Evolutionary conservation across 2,113 vertebrate species (phyloP), one percentile per base, ranked within the genome.

Genomic region (Salvator merianae): DNA sequence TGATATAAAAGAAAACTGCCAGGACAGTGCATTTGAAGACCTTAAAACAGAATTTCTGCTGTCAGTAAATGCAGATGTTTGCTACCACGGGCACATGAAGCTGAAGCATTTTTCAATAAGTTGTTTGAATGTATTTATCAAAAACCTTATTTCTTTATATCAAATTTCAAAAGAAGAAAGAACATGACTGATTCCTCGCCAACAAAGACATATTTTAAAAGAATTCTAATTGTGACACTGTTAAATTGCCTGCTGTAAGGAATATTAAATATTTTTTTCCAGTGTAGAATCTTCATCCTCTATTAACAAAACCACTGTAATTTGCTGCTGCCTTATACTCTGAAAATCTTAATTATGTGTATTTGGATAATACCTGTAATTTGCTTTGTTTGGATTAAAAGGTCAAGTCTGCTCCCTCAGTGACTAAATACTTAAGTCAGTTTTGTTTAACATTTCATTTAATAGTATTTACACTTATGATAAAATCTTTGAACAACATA

Each of bases 311-410:
- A 74, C 10, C 70, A 63, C 7, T 43, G 28, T 62, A 74, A 65
- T 63, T 82, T 74, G 20, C 36, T 82, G 36, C 34, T 47, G n/a
- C 50, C 18, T 68, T 69, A 84, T 84, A 71, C 1, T 55, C 40
- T 55, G n/a, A 22, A 68, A 68, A 77, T 83, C 43, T 77, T 69
- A 77, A 77, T 84, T 77, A 66, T 77, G 65, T 43, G 7, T 84
- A 77, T 84, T 84, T 84, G 65, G 43, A 43, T 84, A 84, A 78
- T 59, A 78, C 36, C 50, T 70, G 77, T 75, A 77, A 78, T 71
- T 84, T 78, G 75, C 50, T 78, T 78, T 84, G 66, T 78, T 84
- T 84, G 66, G 65, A 77, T 84, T 84, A 70, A 69, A 68, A 77
- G 82, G 74, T 70, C 74, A 77, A 84, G 40, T 84, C 50, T 43